phyloP scores from a whole-genome alignment of 1,140 invertebrate genomes.

The Artemia franciscana region DNA sequence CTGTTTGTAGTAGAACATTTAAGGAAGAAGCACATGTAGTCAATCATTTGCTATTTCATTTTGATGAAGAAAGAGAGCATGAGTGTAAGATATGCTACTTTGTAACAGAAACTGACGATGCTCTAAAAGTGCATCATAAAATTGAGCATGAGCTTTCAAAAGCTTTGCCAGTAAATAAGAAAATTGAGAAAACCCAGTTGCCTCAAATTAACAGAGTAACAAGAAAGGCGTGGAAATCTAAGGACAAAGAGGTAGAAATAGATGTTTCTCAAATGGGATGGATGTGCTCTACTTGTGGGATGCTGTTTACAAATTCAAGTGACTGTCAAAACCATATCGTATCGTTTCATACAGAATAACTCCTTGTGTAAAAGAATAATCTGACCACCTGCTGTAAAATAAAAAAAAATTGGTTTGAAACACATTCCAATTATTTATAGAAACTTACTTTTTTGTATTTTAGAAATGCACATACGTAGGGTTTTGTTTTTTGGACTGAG shows the following conservation, averaged over 20 bases:
- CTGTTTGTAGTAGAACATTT: background rate
- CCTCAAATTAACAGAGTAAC: background rate
- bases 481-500: no score
- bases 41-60: background rate
- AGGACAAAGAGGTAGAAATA: background rate
- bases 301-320: background rate
- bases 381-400: no score
- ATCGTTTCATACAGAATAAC: no score
- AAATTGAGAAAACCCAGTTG: background rate
- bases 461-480: no score
- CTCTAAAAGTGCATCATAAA: background rate
- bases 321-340: background rate
- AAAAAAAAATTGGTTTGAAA: no score
- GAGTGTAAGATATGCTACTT: background rate
- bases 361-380: no score
- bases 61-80: background rate
- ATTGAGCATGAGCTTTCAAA: background rate
- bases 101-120: background rate
- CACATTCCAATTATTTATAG: no score
- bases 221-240: background rate
- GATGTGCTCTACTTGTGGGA: background rate
- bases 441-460: no score
- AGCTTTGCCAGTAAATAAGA: background rate
- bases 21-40: background rate
- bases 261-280: background rate